These are phyloP conservation scores for Conger conger DNA, from an alignment of 2,113 vertebrate species.

Conservation along the genomic window DNA sequence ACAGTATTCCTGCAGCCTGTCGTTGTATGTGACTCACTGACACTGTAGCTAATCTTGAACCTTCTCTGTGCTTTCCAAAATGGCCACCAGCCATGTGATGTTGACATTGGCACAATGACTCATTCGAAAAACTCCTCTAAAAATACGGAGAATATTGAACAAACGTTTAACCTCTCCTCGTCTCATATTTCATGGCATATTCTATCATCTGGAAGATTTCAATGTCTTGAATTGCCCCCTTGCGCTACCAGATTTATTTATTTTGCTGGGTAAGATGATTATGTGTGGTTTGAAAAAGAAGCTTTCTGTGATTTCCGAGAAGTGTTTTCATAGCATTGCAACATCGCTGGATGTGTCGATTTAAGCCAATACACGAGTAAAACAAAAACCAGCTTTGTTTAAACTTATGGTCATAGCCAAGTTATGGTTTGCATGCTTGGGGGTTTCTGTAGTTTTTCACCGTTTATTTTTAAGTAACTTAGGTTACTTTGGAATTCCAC, in stretches of 20 bases:
- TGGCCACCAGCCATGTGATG: not conserved
- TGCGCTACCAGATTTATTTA: not conserved
- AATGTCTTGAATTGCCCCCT: not conserved
- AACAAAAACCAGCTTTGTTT: not conserved
- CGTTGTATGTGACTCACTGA: not conserved
- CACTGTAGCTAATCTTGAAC: not conserved
- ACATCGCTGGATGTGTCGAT: not conserved
- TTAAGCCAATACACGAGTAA: not conserved
- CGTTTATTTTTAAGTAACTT: not conserved
- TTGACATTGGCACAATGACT: not conserved
- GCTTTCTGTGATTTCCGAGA: not conserved
- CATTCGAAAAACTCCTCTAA: not conserved
- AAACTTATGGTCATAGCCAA: not conserved
- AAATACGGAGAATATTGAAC: not conserved
- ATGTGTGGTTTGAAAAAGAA: not conserved
- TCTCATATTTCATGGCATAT: conserved; percentile 6
- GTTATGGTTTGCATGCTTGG: not conserved
- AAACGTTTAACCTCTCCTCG: not conserved
- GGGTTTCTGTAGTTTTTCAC: not conserved
- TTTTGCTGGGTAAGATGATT: not conserved
- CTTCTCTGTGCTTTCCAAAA: not conserved
- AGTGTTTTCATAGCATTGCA: not conserved
- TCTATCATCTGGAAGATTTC: conserved; percentile 9
- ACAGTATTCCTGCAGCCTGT: not conserved
- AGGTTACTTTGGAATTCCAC: not conserved